These are phyloP conservation scores for Cliona cf. orientalis DNA, from an alignment of 37 sponge, comb jelly and placozoan species.

Conservation along the genomic window DNA sequence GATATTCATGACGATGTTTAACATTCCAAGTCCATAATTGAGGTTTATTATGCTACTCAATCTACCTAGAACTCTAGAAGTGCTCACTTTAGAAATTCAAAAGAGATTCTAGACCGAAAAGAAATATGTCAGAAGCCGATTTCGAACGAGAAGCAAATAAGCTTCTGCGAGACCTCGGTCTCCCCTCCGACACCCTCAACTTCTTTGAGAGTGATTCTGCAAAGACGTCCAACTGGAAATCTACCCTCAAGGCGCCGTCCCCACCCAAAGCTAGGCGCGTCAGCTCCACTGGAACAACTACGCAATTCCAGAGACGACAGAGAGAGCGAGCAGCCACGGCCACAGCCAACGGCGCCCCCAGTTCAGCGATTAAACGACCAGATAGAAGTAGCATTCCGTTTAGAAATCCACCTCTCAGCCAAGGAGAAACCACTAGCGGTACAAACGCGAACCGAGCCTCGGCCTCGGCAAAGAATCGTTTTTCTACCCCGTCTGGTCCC, in stretches of 20 bases:
- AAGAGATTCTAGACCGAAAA: not conserved
- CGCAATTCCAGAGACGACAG: too few species aligned
- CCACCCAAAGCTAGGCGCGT: not conserved
- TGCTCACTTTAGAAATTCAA: too few species aligned
- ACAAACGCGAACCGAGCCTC: too few species aligned
- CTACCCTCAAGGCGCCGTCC: constrained; percentile 4
- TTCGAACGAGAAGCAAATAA: constrained; percentile 56
- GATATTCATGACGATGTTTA: not conserved
- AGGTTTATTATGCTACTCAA: not conserved
- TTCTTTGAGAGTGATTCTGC: constrained; percentile 10
- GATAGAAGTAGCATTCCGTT: too few species aligned
- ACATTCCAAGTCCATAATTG: not conserved
- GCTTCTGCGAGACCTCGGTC: constrained; percentile 48
- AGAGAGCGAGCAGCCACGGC: too few species aligned
- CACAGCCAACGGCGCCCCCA: too few species aligned
- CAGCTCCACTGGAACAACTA: constrained; percentile 11
- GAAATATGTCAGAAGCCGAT: constrained; percentile 59
- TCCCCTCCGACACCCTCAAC: constrained; percentile 23
- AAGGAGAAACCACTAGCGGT: too few species aligned
- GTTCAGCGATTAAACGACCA: too few species aligned
- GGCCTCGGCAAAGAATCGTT: too few species aligned
- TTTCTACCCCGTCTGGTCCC: too few species aligned
- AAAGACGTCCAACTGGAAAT: constrained; percentile 12
- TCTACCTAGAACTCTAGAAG: too few species aligned
- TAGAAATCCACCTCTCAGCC: too few species aligned